Evolutionary conservation across 1,140 invertebrate species (phyloP).

Genomic region (Drosophila sechellia): DNA sequence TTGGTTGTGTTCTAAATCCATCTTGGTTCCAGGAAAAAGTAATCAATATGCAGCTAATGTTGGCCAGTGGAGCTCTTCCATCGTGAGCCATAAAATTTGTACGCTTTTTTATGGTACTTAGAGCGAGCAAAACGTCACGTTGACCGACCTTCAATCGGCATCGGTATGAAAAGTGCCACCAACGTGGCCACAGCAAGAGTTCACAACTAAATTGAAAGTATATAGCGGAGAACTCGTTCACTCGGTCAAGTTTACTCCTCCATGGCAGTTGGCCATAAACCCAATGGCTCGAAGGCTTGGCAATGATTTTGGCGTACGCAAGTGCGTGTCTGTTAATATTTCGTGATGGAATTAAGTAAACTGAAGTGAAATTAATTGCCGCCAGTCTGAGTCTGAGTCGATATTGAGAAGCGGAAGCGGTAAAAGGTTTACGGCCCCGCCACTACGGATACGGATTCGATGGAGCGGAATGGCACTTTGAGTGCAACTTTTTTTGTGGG

Average conservation of each 20-base stretch:
- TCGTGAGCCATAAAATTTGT: slow-evolving; percentile 67
- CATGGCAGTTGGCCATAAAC: slow-evolving; percentile 64
- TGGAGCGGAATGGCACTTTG: slow-evolving; percentile 44
- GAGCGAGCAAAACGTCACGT: slow-evolving; percentile 64
- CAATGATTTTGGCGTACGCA: slow-evolving; percentile 42
- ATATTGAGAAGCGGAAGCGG: slow-evolving; percentile 54
- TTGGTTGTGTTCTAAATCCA: slow-evolving; percentile 42
- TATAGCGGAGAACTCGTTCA: slow-evolving; percentile 9
- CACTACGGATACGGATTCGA: slow-evolving; percentile 11
- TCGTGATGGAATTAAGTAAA: slow-evolving; percentile 78
- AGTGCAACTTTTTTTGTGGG: slow-evolving; percentile 49
- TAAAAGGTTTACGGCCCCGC: slow-evolving; percentile 37
- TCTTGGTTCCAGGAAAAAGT: slow-evolving; percentile 36
- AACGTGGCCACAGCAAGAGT: slow-evolving; percentile 45
- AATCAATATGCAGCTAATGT: slow-evolving; percentile 63
- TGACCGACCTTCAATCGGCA: slow-evolving; percentile 49
- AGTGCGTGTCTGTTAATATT: slow-evolving; percentile 68
- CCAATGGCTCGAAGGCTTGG: slow-evolving; percentile 30
- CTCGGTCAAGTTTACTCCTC: slow-evolving; percentile 19
- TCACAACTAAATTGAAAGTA: slow-evolving; percentile 54
- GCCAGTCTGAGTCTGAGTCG: slow-evolving; percentile 34
- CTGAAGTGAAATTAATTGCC: slow-evolving; percentile 80
- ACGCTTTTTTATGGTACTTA: slow-evolving; percentile 72
- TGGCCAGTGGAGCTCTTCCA: slow-evolving; percentile 21
- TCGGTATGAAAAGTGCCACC: slow-evolving; percentile 51